Percentiles rank a stretch among this genome's conserved stretches.
Conservation (phyloP, 1,140 invertebrate species). For the Drosophila rufa region DNA sequence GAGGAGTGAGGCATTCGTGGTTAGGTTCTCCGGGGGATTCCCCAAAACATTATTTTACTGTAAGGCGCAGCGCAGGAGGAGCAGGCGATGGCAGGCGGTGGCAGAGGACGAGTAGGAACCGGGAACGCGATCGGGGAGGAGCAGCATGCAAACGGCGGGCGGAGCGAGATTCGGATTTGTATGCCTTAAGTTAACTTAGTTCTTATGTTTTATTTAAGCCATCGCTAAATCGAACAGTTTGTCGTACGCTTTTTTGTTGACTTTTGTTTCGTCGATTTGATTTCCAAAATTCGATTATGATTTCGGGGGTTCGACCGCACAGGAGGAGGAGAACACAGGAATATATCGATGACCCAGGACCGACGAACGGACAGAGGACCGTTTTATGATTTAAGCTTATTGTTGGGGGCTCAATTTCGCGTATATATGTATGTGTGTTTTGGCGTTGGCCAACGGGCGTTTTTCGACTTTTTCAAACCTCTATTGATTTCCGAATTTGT, state of each 20-base stretch:
- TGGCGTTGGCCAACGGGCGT: conserved; percentile 10
- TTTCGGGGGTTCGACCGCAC: conserved; percentile 14
- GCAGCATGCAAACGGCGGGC: conserved; percentile 52
- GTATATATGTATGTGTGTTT: conserved; percentile 37
- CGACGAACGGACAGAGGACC: conserved; percentile 37
- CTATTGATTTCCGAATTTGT: background rate
- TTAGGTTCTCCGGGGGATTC: conserved; percentile 8
- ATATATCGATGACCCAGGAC: conserved; percentile 20
- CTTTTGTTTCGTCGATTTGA: conserved; percentile 38
- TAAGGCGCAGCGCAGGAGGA: conserved; percentile 40
- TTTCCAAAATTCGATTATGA: conserved; percentile 28
- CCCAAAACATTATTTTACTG: conserved; percentile 57
- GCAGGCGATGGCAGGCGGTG: conserved; percentile 1
- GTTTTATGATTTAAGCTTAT: conserved; percentile 64
- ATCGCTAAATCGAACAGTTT: conserved; percentile 50
- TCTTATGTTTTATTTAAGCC: conserved; percentile 74
- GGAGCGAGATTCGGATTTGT: conserved; percentile 62
- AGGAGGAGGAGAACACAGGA: background rate
- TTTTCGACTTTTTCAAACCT: conserved; percentile 3
- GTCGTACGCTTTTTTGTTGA: conserved; percentile 50
- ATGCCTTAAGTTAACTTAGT: conserved; percentile 80
- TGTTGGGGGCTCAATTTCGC: conserved; percentile 62
- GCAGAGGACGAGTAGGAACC: conserved; percentile 17
- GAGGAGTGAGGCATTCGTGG: conserved; percentile 58
- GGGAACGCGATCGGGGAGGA: conserved; percentile 35